Conservation (phyloP, 2,113 vertebrate genomes). For the Nibea albiflora region DNA sequence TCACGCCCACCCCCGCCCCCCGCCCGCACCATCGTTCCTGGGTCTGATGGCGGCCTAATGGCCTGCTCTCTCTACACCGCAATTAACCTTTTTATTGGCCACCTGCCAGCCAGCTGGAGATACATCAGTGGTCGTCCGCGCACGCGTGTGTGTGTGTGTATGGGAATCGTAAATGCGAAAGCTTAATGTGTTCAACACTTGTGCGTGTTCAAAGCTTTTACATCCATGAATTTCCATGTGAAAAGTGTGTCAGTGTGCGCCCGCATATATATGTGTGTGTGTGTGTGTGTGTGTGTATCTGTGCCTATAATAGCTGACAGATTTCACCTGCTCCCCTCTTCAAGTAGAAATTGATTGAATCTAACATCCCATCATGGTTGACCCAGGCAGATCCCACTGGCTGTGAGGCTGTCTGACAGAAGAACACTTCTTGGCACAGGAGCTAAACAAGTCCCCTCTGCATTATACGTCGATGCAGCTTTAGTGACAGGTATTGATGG, state of each 20-base stretch:
- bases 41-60: constrained; percentile 75
- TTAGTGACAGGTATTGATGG: constrained; percentile 3
- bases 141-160: constrained; percentile 25
- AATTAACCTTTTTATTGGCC: constrained; percentile 84
- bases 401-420: constrained; percentile 23
- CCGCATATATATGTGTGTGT: too few relatives aligned
- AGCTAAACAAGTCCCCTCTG: constrained; percentile 37
- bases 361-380: constrained; percentile 55
- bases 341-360: constrained; percentile 61
- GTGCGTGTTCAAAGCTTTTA: constrained; percentile 15
- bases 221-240: constrained; percentile 22
- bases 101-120: constrained; percentile 74
- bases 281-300: not conserved
- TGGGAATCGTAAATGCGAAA: constrained; percentile 24
- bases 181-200: constrained; percentile 16
- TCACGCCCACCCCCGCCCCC: constrained; percentile 61
- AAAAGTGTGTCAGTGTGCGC: not conserved
- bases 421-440: constrained; percentile 28
- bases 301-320: constrained; percentile 39
- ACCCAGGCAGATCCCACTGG: constrained; percentile 49
- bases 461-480: constrained; percentile 4
- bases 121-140: constrained; percentile 29
- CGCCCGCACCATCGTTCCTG: constrained; percentile 40
- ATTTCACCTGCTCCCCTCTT: constrained; percentile 44
- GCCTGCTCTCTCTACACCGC: constrained; percentile 72